These are phyloP conservation scores for Gobio occitaniae DNA, from an alignment of 2,797 vertebrate genomes.

Conservation along the genomic window DNA sequence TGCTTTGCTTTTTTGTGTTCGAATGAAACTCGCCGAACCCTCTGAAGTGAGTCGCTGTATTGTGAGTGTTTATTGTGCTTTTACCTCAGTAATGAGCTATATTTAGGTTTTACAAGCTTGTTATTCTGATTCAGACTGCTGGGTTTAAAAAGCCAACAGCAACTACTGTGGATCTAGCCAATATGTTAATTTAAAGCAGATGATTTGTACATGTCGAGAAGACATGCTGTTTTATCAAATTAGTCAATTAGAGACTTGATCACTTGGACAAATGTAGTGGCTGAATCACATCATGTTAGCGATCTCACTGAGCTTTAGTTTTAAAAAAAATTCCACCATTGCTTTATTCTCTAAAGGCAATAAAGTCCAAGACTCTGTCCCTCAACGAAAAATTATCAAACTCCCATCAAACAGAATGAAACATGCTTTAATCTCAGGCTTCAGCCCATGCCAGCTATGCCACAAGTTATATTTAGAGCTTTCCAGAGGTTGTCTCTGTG, in stretches of 20 bases:
- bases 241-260: constrained; percentile 18
- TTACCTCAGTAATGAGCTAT: constrained; percentile 34
- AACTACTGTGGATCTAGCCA: constrained; percentile 24
- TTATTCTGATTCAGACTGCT: constrained; percentile 28
- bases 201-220: constrained; percentile 20
- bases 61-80: constrained; percentile 22
- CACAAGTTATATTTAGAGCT: constrained; percentile 46
- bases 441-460: constrained; percentile 28
- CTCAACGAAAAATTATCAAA: constrained; percentile 23
- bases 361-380: background rate
- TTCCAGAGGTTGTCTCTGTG: constrained; percentile 37
- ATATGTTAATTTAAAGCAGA: constrained; percentile 26
- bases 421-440: constrained; percentile 39
- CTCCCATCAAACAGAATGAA: constrained; percentile 48
- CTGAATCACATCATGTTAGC: background rate
- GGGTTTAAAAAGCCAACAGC: constrained; percentile 16
- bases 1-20: background rate
- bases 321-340: background rate
- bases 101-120: constrained; percentile 41
- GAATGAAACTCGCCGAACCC: constrained; percentile 5
- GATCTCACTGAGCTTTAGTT: background rate
- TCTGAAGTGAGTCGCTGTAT: background rate
- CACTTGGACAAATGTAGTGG: constrained; percentile 17
- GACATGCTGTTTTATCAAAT: background rate
- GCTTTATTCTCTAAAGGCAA: constrained; percentile 12